Base-by-base conservation (phyloP, 2,888 invertebrate species). In the Noctua pronuba region DNA sequence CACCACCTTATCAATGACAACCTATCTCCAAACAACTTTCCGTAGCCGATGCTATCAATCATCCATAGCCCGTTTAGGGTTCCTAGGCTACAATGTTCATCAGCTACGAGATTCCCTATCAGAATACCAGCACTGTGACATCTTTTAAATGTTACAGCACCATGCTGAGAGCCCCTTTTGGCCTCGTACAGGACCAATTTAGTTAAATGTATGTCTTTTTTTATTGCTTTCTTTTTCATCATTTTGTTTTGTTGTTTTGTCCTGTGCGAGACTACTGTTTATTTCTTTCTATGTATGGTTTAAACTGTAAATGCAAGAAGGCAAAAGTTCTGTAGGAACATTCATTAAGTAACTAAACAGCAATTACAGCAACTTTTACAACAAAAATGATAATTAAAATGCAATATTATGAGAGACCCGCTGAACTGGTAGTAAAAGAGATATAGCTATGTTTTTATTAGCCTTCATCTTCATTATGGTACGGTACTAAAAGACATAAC, bases 391-490 rank as follows among this genome's bases (percentile, higher is more conserved):
- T 55, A 38, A n/a, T 58, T 58, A 58, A 58, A 44, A n/a, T 52
- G 13, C 35, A 55, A 79, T 31, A 31, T 21, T 44, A 28, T 44
- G 10, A 44, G 2, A 44, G 31, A 35, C 18, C 60, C 18, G 31
- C 6, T 58, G 66, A 58, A 49, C 16, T 35, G 79, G 1, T 1
- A 41, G 18, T 68, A 60, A 44, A 46, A 35, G 35, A 18, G 10
- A 79, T 24, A 49, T 62, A 52, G 35, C 44, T 8, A 62, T 21
- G 31, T 38, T 79, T 78, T 77, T 52, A 62, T 77, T 79, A 52
- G 8, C 18, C 18, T 24, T 31, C 55, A 31, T 38, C 18, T 31
- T 31, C 18, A 31, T 60, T 24, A 65, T 8, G 10, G 18, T 41
- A 64, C 18, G 38, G 10, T 58, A 35, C 21, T 49, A 46, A 31